Evolutionary conservation across 1,140 invertebrate species (phyloP).

Genomic region (Aphidius gifuensis): DNA sequence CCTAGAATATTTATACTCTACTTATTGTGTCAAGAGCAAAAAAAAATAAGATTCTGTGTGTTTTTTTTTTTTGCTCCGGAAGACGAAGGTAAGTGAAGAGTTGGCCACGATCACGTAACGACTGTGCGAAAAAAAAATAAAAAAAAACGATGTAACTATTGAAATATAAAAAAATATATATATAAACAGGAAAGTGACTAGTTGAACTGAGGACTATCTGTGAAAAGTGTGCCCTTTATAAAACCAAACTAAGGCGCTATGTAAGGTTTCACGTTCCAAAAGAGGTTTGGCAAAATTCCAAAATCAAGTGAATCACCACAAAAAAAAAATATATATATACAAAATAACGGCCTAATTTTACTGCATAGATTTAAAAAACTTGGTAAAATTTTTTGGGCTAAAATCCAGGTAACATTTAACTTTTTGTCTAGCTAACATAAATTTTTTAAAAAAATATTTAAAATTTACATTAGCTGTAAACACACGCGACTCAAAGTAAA

Average conservation of each 20-base stretch:
- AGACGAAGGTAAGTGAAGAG: too few species aligned
- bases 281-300: conserved; percentile 15
- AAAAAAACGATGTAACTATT: not conserved
- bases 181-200: conserved; percentile 3
- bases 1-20: conserved; percentile 10
- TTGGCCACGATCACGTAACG: not conserved
- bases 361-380: conserved; percentile 13
- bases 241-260: too few species aligned
- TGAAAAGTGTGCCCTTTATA: conserved; percentile 7
- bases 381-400: not conserved
- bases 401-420: not conserved
- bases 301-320: conserved; percentile 2
- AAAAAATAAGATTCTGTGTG: too few species aligned
- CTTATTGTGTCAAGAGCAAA: not conserved
- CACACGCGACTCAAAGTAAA: too few species aligned
- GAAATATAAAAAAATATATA: not conserved
- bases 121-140: not conserved
- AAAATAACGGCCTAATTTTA: conserved; percentile 15
- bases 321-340: conserved; percentile 13
- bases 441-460: too few species aligned
- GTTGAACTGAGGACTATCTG: conserved; percentile 9
- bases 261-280: conserved; percentile 12
- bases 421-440: too few species aligned
- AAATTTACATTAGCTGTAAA: too few species aligned
- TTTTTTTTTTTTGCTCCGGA: too few species aligned